A percentile compares a stretch with the other conserved stretches of the same genome.
These are phyloP conservation scores for Hozukius guyotensis DNA, from an alignment of 2,797 vertebrate species.

Conservation along the genomic window DNA sequence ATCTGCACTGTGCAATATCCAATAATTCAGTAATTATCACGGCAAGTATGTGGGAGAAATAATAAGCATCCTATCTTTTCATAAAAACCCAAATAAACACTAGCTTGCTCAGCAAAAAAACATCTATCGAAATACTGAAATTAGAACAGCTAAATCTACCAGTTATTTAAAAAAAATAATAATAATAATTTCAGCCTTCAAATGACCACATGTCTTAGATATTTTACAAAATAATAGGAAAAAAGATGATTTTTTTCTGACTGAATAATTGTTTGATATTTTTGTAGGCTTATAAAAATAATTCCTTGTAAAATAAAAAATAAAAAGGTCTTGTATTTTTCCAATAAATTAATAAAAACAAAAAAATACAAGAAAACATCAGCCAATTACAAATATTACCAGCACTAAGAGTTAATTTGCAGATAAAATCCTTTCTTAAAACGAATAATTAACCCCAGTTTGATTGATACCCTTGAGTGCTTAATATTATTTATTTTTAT, in stretches of 20 bases:
- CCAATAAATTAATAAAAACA: neutral
- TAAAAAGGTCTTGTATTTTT: neutral
- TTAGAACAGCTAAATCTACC: neutral
- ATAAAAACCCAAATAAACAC: neutral
- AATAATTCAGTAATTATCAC: neutral
- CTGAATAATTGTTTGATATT: neutral
- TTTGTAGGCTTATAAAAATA: neutral
- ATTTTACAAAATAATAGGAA: neutral
- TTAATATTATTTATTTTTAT: neutral
- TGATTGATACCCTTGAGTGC: neutral
- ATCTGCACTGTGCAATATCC: neutral
- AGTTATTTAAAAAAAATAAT: neutral
- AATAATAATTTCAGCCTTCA: neutral
- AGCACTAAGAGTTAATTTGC: neutral
- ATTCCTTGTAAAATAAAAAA: neutral
- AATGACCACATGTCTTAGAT: neutral
- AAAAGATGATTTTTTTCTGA: neutral
- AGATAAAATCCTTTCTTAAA: neutral
- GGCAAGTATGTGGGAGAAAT: neutral
- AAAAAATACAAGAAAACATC: too few species aligned
- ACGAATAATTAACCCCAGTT: neutral
- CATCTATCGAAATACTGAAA: neutral
- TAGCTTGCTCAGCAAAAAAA: neutral
- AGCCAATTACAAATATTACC: neutral
- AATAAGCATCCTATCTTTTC: neutral